Evolutionary conservation across 2,113 vertebrate species (phyloP).

Genomic region (Hucho hucho): DNA sequence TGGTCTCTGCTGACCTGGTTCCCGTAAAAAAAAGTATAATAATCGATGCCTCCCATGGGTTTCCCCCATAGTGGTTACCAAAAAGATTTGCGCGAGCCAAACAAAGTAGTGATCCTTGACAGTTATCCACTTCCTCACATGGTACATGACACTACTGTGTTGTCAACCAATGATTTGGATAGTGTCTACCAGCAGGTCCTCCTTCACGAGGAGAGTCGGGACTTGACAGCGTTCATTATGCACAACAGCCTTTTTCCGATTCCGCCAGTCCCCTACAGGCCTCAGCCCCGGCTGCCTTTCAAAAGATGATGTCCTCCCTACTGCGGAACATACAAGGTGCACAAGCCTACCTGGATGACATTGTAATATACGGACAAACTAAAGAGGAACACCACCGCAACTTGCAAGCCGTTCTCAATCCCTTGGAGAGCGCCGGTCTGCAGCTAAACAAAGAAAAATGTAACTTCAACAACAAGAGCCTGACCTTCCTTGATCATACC

Average conservation of each 20-base stretch:
- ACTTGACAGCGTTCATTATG: conserved; percentile 27
- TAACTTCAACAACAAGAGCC: not conserved
- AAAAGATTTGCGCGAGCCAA: conserved; percentile 22
- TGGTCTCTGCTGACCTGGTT: conserved; percentile 16
- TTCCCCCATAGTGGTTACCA: conserved; percentile 6
- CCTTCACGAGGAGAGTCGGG: conserved; percentile 17
- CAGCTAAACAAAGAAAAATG: conserved; percentile 6
- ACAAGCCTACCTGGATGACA: conserved; percentile 21
- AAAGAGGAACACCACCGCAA: not conserved
- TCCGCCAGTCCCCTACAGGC: conserved; percentile 10
- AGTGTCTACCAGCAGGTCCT: conserved; percentile 30
- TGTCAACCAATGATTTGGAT: conserved; percentile 21
- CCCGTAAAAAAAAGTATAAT: not conserved
- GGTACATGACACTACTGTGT: conserved; percentile 17
- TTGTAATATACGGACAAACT: conserved; percentile 13
- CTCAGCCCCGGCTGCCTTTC: conserved; percentile 12
- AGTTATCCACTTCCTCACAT: conserved; percentile 25
- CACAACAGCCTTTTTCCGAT: conserved; percentile 3
- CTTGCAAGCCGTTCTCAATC: too few relatives aligned
- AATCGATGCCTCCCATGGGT: conserved; percentile 19
- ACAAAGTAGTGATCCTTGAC: conserved; percentile 27
- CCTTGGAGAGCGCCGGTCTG: not conserved
- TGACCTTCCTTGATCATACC: conserved; percentile 11
- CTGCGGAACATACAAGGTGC: conserved; percentile 4
- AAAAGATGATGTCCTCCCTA: conserved; percentile 20